Conservation (phyloP, 2,113 vertebrate species). For the Microcebus griseorufus region DNA sequence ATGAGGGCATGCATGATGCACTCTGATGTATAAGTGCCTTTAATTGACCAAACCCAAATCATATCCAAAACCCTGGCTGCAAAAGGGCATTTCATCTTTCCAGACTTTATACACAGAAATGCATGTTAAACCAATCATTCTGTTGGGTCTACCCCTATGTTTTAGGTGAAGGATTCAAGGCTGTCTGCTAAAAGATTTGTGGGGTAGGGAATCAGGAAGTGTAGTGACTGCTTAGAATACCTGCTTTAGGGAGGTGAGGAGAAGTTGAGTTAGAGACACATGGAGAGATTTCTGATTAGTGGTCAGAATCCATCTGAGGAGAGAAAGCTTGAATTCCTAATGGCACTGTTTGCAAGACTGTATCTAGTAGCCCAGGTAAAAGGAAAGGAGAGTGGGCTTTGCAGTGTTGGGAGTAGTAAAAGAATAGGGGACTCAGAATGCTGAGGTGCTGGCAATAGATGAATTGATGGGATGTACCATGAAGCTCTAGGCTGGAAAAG, state of each 20-base stretch:
- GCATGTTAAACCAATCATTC: background rate
- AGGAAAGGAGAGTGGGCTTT: background rate
- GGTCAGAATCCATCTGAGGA: background rate
- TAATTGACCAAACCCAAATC: background rate
- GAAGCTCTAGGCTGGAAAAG: conserved; percentile 1
- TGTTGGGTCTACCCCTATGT: background rate
- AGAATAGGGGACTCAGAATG: background rate
- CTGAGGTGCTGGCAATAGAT: background rate
- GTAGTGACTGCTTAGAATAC: background rate
- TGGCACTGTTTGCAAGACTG: background rate
- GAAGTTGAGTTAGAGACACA: background rate
- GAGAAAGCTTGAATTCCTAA: background rate
- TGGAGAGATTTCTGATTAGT: background rate
- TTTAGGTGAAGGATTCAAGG: background rate
- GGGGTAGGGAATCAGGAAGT: background rate
- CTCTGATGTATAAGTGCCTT: background rate
- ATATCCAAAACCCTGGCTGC: background rate
- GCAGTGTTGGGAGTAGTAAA: background rate
- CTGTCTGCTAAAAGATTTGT: background rate
- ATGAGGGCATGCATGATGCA: background rate
- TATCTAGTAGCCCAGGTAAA: background rate
- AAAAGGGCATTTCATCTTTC: background rate
- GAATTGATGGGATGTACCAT: background rate
- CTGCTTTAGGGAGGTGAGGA: background rate
- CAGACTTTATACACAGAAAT: background rate